These are phyloP conservation scores for Eumacrocentrus americanus DNA, from an alignment of 2,888 invertebrate genomes.

Conservation along the genomic window DNA sequence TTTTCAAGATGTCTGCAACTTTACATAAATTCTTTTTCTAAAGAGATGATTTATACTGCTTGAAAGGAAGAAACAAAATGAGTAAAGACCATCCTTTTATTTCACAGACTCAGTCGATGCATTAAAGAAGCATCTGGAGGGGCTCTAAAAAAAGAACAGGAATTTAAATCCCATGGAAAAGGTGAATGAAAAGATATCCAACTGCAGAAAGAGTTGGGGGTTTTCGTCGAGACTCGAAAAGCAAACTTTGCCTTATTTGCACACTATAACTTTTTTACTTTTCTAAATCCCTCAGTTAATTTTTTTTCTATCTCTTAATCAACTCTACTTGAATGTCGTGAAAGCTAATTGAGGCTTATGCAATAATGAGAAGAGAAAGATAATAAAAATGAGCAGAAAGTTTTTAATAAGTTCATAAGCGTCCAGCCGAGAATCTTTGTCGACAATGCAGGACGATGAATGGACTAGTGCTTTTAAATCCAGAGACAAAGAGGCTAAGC, in stretches of 20 bases:
- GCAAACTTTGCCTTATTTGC: conserved; percentile 11
- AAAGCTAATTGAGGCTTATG: conserved; percentile 10
- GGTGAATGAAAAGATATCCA: neutral
- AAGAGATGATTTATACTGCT: too few relatives aligned
- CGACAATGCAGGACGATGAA: neutral
- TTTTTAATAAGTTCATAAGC: conserved; percentile 6
- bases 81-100: too few relatives aligned
- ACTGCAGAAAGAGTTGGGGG: neutral
- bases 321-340: neutral
- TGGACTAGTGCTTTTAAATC: too few relatives aligned
- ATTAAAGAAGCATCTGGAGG: too few relatives aligned
- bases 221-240: conserved; percentile 6
- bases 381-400: neutral
- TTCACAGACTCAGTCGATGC: too few relatives aligned
- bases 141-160: neutral
- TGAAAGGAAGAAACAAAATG: too few relatives aligned
- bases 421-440: conserved; percentile 3
- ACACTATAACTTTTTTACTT: neutral
- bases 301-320: neutral
- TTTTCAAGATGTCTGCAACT: too few relatives aligned
- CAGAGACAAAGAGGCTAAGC: conserved; percentile 6
- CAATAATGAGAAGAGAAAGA: conserved; percentile 6
- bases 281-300: conserved; percentile 11
- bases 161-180: neutral
- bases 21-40: too few relatives aligned